phyloP scores from a whole-genome alignment of 2,113 vertebrate species.

The Phoenicopterus ruber region DNA sequence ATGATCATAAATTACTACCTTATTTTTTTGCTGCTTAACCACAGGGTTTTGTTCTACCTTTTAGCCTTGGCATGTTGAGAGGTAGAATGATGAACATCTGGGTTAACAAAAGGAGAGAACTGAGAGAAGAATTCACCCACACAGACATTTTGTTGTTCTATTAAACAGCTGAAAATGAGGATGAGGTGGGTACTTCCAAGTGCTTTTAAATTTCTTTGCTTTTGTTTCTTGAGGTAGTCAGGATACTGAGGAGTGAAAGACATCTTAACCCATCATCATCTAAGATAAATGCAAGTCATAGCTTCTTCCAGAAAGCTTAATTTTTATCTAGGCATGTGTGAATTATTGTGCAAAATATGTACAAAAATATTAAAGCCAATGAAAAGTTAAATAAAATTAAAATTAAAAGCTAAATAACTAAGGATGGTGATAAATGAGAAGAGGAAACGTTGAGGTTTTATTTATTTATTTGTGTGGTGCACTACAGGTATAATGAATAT shows the following conservation, averaged over 20 bases:
- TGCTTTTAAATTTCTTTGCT: background rate
- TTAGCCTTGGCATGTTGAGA: background rate
- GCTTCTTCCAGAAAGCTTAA: background rate
- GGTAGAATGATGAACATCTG: background rate
- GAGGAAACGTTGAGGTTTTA: rapidly evolving
- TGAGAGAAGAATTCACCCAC: background rate
- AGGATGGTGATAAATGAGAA: background rate
- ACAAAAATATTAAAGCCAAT: background rate
- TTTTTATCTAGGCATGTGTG: background rate
- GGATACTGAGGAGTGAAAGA: background rate
- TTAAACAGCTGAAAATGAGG: background rate
- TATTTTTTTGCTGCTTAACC: background rate
- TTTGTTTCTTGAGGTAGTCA: background rate
- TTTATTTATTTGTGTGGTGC: background rate
- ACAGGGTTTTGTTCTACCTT: background rate
- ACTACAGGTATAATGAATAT: background rate
- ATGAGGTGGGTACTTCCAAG: background rate
- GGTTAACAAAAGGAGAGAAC: background rate
- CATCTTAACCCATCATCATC: background rate
- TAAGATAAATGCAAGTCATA: background rate
- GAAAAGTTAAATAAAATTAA: background rate
- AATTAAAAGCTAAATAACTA: background rate
- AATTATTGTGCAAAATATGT: background rate
- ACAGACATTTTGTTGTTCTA: background rate
- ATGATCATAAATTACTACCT: background rate